phyloP scores from a whole-genome alignment of 2,888 invertebrate species.

The Orthosia gothica region DNA sequence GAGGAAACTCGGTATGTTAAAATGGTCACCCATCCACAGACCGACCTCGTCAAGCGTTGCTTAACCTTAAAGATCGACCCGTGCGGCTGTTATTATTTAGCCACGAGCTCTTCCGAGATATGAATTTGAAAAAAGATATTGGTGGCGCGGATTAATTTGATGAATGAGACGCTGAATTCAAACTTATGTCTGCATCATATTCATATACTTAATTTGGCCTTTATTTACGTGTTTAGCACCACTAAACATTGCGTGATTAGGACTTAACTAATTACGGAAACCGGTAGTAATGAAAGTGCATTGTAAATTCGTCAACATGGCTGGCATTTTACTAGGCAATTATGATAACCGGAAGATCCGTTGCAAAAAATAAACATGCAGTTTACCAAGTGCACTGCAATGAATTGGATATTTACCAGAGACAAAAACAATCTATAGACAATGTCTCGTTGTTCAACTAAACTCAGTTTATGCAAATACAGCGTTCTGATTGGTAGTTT shows the following conservation, averaged over 20 bases:
- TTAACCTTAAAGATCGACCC: too few species aligned
- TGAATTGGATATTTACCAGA: neutral
- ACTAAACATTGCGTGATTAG: slow-evolving; percentile 35
- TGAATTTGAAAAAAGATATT: too few species aligned
- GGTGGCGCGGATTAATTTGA: too few species aligned
- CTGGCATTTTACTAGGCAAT: neutral
- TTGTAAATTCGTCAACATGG: slow-evolving; percentile 20
- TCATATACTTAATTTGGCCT: neutral
- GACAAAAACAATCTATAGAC: neutral
- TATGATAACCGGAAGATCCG: slow-evolving; percentile 6
- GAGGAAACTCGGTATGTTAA: too few species aligned
- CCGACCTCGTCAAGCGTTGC: too few species aligned
- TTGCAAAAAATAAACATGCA: slow-evolving; percentile 3
- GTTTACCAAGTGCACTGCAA: neutral
- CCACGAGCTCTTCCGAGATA: too few species aligned
- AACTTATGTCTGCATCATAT: too few species aligned
- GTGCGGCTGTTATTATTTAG: too few species aligned
- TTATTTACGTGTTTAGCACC: neutral
- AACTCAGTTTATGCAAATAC: too few species aligned
- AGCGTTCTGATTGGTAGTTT: too few species aligned
- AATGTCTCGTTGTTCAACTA: too few species aligned
- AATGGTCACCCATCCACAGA: too few species aligned
- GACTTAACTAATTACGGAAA: slow-evolving; percentile 20
- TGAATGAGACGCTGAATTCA: neutral
- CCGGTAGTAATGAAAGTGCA: slow-evolving; percentile 13